These are phyloP conservation scores for Silurus glanis DNA, from an alignment of 2,113 vertebrate species.

Conservation along the genomic window DNA sequence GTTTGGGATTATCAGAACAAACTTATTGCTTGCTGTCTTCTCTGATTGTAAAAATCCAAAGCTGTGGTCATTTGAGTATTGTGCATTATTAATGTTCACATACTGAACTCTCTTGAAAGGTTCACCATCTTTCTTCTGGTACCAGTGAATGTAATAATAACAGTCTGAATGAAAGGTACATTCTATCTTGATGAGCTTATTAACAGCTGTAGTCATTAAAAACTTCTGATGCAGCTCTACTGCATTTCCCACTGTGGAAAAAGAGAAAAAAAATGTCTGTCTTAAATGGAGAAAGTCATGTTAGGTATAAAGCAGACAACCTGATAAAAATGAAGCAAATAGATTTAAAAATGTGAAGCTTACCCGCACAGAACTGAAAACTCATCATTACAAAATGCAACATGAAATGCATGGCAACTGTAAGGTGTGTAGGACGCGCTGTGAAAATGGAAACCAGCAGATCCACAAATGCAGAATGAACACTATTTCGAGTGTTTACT, in stretches of 20 bases:
- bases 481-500: neutral
- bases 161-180: constrained; percentile 17
- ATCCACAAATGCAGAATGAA: neutral
- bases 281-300: neutral
- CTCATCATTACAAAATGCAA: neutral
- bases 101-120: constrained; percentile 28
- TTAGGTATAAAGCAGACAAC: neutral
- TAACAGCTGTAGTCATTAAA: constrained; percentile 23
- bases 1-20: constrained; percentile 5
- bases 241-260: constrained; percentile 11
- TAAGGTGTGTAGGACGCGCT: neutral
- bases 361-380: neutral
- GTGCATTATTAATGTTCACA: neutral
- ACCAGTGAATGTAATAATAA: constrained; percentile 26
- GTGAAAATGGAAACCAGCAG: neutral
- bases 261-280: neutral
- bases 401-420: neutral
- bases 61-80: neutral
- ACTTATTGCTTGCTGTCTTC: neutral
- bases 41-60: constrained; percentile 13
- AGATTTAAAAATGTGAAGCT: neutral
- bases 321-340: neutral
- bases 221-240: constrained; percentile 26
- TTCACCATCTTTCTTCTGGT: constrained; percentile 33
- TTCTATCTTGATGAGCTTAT: neutral